Base-by-base conservation (phyloP, 2,797 vertebrate species). In the Chiloscyllium punctatum region DNA sequence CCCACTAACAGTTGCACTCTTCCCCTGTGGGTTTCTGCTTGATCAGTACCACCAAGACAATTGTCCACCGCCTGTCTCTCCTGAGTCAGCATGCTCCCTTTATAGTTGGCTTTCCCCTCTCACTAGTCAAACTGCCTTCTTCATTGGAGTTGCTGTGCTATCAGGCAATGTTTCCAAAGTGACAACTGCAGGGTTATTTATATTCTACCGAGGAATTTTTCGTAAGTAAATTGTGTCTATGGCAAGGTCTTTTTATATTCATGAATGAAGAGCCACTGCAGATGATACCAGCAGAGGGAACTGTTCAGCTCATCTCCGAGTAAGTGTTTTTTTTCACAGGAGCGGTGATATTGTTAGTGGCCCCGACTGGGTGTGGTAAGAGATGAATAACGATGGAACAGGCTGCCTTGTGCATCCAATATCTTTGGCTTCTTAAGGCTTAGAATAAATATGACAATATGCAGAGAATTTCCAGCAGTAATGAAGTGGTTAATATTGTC, bases 201-300 rank as follows among this genome's bases (percentile, higher is more conserved):
- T 90, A n/a, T 62, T 16, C 87, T 62, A 57, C 53, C 53, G 4
- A 11, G 86, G 86, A 53, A 57, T 27, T 57, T 9, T 88, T 25
- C 33, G 62, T 53, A 62, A 90, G 57, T 62, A 16, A 90, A n/a
- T 33, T 62, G 87, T 53, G 53, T n/a, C 53, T 62, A 33, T 62
- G 11, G 16, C 53, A 62, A 4, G 30, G n/a, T n/a, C 15, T 62
- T 62, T 57, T 90, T 5, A 33, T 21, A n/a, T 16, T 62, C 53
- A n/a, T 62, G 53, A 62, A 90, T 30, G 53, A 90, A 62, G 6
- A 90, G 53, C 23, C 51, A 57, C 88, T 42, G 5, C 90, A 13
- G 62, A 42, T 42, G n/a, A 68, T 74, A 33, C 94, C 94, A 74
- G 94, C 94, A 95, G 94, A 95, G 94, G 94, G 71, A 72, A n/a